These are phyloP conservation scores for Lanius collurio DNA, from an alignment of 2,113 vertebrate species.

Conservation along the genomic window DNA sequence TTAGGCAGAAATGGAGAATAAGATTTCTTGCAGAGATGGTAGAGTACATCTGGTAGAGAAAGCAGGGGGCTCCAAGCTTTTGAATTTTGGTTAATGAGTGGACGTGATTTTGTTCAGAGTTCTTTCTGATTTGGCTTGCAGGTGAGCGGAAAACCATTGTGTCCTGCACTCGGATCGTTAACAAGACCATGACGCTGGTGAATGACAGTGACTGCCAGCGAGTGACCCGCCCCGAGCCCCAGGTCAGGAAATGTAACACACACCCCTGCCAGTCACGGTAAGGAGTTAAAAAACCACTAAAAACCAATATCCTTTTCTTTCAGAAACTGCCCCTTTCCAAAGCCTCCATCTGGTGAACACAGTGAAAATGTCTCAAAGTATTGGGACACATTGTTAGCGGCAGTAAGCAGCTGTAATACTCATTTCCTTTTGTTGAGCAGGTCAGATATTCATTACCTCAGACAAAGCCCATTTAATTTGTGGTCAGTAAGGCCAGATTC, in stretches of 20 bases:
- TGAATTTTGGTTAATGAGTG: not conserved
- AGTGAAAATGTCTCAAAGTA: not conserved
- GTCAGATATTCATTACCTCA: slow-evolving; percentile 32
- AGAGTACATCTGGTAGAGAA: not conserved
- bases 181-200: slow-evolving; percentile 86
- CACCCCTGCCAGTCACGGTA: slow-evolving; percentile 93
- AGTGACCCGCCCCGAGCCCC: slow-evolving; percentile 83
- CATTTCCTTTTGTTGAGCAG: slow-evolving; percentile 22
- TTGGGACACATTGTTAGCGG: not conserved
- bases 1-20: not conserved
- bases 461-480: not conserved
- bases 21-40: not conserved
- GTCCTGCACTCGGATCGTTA: slow-evolving; percentile 88
- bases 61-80: not conserved
- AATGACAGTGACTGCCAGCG: slow-evolving; percentile 86
- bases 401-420: slow-evolving; percentile 9
- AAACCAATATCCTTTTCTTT: not conserved
- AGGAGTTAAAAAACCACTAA: slow-evolving; percentile 11
- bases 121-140: slow-evolving; percentile 35
- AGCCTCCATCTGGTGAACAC: not conserved
- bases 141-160: slow-evolving; percentile 90
- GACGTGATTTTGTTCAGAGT: not conserved
- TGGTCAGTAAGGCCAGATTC: not conserved
- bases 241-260: slow-evolving; percentile 87
- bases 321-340: not conserved